These are phyloP conservation scores for Philereme vetulata DNA, from an alignment of 2,888 invertebrate genomes.

Conservation along the genomic window DNA sequence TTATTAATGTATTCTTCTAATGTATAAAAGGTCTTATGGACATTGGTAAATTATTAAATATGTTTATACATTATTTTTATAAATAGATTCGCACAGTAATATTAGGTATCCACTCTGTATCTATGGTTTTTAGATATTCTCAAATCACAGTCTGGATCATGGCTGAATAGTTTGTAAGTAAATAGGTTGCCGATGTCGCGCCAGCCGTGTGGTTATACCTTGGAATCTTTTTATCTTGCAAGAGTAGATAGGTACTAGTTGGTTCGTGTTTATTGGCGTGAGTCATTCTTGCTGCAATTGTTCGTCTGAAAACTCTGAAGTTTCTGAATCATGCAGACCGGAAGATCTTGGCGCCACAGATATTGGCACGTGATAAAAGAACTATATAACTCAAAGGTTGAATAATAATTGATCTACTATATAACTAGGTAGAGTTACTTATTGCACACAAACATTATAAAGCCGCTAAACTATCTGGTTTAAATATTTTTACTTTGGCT, in stretches of 20 bases:
- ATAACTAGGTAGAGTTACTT: too few species aligned
- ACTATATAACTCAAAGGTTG: too few species aligned
- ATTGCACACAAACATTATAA: too few species aligned
- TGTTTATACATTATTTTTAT: too few species aligned
- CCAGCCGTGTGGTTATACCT: constrained; percentile 35
- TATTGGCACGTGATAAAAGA: background rate
- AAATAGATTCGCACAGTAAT: too few species aligned
- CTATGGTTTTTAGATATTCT: background rate
- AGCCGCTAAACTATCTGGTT: too few species aligned
- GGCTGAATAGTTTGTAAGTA: constrained; percentile 17
- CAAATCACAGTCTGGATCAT: constrained; percentile 9
- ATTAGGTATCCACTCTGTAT: too few species aligned
- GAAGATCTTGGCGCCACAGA: constrained; percentile 25
- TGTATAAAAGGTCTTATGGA: too few species aligned
- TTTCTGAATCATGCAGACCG: constrained; percentile 24
- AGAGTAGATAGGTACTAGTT: background rate
- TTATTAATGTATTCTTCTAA: too few species aligned
- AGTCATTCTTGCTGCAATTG: constrained; percentile 19
- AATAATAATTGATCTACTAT: too few species aligned
- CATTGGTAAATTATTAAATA: too few species aligned
- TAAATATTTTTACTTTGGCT: too few species aligned
- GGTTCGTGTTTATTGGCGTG: constrained; percentile 11
- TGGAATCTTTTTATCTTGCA: constrained; percentile 51
- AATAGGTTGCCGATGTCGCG: constrained; percentile 43
- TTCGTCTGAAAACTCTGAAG: constrained; percentile 18